Evolutionary conservation across 2,888 invertebrate species (phyloP).

Genomic region (Tachina lurida): DNA sequence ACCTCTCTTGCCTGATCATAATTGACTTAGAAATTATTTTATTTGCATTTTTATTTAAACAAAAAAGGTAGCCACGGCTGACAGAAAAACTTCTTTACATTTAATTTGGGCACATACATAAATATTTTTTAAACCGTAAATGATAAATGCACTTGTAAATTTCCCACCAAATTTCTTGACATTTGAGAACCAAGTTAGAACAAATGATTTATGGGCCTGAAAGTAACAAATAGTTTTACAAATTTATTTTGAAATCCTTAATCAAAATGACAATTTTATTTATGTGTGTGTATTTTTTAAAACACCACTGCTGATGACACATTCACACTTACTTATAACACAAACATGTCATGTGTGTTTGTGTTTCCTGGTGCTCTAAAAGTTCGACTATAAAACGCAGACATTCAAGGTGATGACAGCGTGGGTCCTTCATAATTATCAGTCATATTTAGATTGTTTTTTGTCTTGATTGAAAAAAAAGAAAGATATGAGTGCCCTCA

Average conservation of each 20-base stretch:
- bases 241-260: slow-evolving; percentile 60
- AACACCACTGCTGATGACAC: slow-evolving; percentile 13
- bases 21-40: no score
- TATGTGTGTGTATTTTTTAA: background rate
- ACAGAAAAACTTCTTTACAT: no score
- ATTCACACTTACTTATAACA: background rate
- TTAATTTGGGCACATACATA: background rate
- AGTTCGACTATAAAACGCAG: slow-evolving; percentile 24
- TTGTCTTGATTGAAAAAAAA: background rate
- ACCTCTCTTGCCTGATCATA: no score
- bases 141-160: background rate
- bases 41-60: no score
- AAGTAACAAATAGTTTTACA: slow-evolving; percentile 66
- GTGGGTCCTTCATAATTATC: slow-evolving; percentile 62
- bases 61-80: no score
- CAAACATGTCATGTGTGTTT: background rate
- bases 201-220: slow-evolving; percentile 36
- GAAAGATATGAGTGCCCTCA: background rate
- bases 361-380: background rate
- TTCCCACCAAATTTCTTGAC: background rate
- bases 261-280: slow-evolving; percentile 53
- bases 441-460: slow-evolving; percentile 1
- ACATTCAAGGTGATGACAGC: slow-evolving; percentile 69
- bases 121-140: background rate
- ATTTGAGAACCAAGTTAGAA: slow-evolving; percentile 8